Conservation (phyloP, 2,888 invertebrate species). For the Priapulus caudatus region DNA sequence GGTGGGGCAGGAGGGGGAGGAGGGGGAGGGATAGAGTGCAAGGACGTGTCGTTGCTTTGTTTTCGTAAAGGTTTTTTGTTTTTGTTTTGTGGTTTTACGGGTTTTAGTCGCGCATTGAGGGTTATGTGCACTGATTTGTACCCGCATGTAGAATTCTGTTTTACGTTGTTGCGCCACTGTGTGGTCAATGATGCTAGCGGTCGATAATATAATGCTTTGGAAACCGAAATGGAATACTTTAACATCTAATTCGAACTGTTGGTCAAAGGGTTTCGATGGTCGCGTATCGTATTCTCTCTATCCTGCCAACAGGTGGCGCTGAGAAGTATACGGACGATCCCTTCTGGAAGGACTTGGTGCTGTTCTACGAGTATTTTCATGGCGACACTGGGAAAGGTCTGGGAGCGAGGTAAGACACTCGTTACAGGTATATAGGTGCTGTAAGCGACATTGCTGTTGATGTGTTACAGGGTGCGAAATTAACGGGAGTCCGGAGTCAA, state of each 20-base stretch:
- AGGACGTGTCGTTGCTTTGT: no score
- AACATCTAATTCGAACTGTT: background rate
- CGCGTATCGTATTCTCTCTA: no score
- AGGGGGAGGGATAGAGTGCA: no score
- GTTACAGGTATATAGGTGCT: background rate
- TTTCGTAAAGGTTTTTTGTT: no score
- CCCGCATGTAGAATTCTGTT: no score
- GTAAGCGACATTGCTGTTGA: no score
- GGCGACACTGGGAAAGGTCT: conserved; percentile 37
- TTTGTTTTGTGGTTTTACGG: no score
- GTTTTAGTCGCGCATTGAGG: background rate
- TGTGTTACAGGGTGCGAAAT: no score
- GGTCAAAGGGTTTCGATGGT: background rate
- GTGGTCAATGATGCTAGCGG: background rate
- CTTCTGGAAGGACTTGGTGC: conserved; percentile 31
- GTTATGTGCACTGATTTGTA: no score
- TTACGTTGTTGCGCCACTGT: conserved; percentile 7
- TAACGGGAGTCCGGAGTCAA: no score
- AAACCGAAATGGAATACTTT: background rate
- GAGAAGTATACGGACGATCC: conserved; percentile 31
- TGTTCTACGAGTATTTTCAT: conserved; percentile 39
- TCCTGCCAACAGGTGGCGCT: conserved; percentile 28
- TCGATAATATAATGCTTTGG: background rate
- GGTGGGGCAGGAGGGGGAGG: no score
- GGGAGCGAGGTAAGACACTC: conserved; percentile 35